phyloP scores from a whole-genome alignment of 2,113 vertebrate species.

The Coptodon rendalli region DNA sequence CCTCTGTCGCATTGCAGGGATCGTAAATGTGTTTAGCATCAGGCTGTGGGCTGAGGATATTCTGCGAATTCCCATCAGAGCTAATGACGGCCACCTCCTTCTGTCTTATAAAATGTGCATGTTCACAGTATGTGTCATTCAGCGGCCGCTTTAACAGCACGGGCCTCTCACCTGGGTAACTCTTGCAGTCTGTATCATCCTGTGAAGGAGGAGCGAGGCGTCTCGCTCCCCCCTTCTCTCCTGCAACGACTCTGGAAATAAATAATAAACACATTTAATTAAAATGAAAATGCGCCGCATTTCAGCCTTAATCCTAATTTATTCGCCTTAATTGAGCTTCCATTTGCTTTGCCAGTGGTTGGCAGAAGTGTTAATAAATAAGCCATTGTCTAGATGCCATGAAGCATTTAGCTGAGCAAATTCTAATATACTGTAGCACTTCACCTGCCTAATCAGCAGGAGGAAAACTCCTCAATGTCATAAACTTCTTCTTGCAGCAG shows the following conservation, averaged over 20 bases:
- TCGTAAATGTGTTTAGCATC: constrained; percentile 44
- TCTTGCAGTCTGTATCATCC: neutral
- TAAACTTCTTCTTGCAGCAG: neutral
- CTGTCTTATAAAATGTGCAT: constrained; percentile 2
- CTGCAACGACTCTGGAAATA: constrained; percentile 52
- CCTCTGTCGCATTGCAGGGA: constrained; percentile 62
- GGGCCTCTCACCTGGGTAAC: neutral
- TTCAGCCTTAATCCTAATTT: constrained; percentile 74
- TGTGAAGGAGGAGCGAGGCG: constrained; percentile 12
- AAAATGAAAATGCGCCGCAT: constrained; percentile 67
- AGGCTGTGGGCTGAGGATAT: constrained; percentile 15
- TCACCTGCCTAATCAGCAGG: constrained; percentile 55
- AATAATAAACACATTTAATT: constrained; percentile 76
- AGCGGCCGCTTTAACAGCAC: neutral
- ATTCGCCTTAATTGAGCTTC: constrained; percentile 71
- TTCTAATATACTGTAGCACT: constrained; percentile 55
- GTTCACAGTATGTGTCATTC: neutral
- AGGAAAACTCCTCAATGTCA: constrained; percentile 48
- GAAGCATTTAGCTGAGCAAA: constrained; percentile 64
- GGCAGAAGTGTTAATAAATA: constrained; percentile 66
- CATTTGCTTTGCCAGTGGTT: constrained; percentile 62
- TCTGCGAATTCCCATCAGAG: constrained; percentile 29
- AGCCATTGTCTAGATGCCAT: constrained; percentile 62
- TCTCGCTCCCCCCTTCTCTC: constrained; percentile 4
- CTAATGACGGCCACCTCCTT: constrained; percentile 35